Evolutionary conservation across 2,888 invertebrate species (phyloP).

Genomic region (Dyspetes luteomarginatus): DNA sequence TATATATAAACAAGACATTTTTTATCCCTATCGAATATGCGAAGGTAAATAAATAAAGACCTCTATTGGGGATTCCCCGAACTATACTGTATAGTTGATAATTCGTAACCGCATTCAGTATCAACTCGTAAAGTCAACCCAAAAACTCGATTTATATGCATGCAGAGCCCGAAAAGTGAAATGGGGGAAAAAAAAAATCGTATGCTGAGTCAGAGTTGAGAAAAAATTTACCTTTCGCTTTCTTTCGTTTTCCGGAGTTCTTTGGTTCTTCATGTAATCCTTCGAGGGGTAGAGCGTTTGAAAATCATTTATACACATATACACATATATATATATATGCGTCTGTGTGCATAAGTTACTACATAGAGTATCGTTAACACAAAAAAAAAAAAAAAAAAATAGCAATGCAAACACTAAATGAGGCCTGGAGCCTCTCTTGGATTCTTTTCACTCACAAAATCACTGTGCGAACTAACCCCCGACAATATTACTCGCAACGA

Average conservation of each 20-base stretch:
- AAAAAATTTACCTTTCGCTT: constrained; percentile 32
- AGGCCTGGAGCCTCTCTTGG: background rate
- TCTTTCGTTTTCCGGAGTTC: constrained; percentile 31
- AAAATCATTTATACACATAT: constrained; percentile 23
- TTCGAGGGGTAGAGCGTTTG: constrained; percentile 53
- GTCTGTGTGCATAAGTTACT: constrained; percentile 3
- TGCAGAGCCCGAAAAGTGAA: background rate
- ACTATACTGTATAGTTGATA: background rate
- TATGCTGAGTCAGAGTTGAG: background rate
- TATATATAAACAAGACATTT: too few species aligned
- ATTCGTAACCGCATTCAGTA: background rate
- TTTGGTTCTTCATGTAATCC: constrained; percentile 61
- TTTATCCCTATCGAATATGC: too few species aligned
- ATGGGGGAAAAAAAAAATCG: background rate
- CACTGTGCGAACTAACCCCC: constrained; percentile 69
- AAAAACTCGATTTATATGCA: background rate
- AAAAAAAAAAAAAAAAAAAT: constrained; percentile 16
- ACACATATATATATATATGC: background rate
- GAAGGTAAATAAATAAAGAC: too few species aligned
- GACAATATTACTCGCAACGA: constrained; percentile 69
- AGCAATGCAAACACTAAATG: constrained; percentile 50
- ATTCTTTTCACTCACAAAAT: background rate
- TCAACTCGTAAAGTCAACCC: background rate
- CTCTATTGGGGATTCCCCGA: background rate
- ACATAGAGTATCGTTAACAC: constrained; percentile 11